Evolutionary conservation across 2,797 vertebrate genomes (phyloP), one percentile per base, ranked within the genome.

Genomic region (Cynopterus sphinx): DNA sequence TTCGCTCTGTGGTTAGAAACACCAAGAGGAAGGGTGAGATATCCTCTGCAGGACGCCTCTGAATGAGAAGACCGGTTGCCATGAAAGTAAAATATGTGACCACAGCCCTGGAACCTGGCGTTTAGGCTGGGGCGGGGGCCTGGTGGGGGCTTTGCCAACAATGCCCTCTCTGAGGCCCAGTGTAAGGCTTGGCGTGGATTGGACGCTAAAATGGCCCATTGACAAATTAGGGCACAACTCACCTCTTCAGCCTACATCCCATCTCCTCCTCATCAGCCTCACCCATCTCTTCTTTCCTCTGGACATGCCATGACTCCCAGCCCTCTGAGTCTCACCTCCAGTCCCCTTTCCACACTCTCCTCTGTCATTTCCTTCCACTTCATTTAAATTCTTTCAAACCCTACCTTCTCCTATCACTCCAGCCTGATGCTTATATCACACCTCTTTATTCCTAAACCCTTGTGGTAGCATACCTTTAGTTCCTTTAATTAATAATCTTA

Each of bases 321-420:
- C 79, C 49, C 43, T 31, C 36, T 7, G 5, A 19, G 7, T 22
- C 51, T 65, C 43, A 10, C 39, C 51, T 82, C 11, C 2, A 17
- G 15, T 26, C n/a, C 9, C n/a, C 28, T 51, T 11, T 24, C 28
- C 6, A 39, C 31, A 31, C 4, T 9, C 4, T n/a, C 5, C 26
- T n/a, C 13, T 41, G 24, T 33, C 67, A 70, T 33, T n/a, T 49
- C 55, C 53, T 86, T 68, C 1, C 0, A 36, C 28, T 13, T 65
- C 82, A 39, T 46, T 89, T 71, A 57, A 86, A 71, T 82, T 79
- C 36, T 12, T 84, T 88, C 85, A 36, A 36, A 51, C 3, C 16
- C 24, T 31, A 2, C 61, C 22, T 53, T 55, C 26, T 71, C 12
- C 9, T 67, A 1, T 65, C 43, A 11, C 21, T 65, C 39, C 26